Base-by-base conservation (phyloP, 2,888 invertebrate species). In the Cantharis lateralis region DNA sequence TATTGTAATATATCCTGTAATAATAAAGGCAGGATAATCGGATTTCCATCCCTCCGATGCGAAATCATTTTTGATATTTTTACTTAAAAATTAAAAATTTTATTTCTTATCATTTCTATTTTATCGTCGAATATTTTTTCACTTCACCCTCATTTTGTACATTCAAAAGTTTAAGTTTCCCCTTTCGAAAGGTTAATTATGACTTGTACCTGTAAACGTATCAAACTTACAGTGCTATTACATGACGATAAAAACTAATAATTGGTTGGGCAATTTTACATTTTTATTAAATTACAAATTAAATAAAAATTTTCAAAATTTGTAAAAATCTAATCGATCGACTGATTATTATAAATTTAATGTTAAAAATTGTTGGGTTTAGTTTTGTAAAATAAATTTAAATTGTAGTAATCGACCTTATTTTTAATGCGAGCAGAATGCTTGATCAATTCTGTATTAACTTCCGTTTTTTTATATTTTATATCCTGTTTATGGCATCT, bases 161-260 rank as follows among this genome's bases (percentile, higher is more conserved):
- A 62, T 75, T 75, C 28, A 68, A 64, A 68, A 24, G 16, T 74
- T 70, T 71, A 68, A 24, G 16, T 74, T 70, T 71, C 78, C 78
- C 78, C 75, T 68, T 78, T 74, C 24, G 70, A 78, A 77, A 80
- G 78, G 80, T 78, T 80, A 80, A 80, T 80, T 80, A 77, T 80
- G 16, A 70, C 64, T 75, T 71, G 48, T 74, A 64, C 64, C 63
- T n/a, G n/a, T 62, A 16, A 71, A 62, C 72, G 72, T 72, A 71
- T 71, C 32, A 71, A 16, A 68, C 71, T 26, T 75, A 20, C 48
- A 70, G 66, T 11, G n/a, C n/a, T 11, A 28, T 70, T 72, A 72
- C 72, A 16, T 71, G 63, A 75, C 18, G 71, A 48, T 7, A 48
- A 2, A 48, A 48, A n/a, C 7, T 9, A 48, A 48, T n/a, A n/a